phyloP scores from a whole-genome alignment of 2,113 vertebrate species.

The Leiothrix lutea region DNA sequence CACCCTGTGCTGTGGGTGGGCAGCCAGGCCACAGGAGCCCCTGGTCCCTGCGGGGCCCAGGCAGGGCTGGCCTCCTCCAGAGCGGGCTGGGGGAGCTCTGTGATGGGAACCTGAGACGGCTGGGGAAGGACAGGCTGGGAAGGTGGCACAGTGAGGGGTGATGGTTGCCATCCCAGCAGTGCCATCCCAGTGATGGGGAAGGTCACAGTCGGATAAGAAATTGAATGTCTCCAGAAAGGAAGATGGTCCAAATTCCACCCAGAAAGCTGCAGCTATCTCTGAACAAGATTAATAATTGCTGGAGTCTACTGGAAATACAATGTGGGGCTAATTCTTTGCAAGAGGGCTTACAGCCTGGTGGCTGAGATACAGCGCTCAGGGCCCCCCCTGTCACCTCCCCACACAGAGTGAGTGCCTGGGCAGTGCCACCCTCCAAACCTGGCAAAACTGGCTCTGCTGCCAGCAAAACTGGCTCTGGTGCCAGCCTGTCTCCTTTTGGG shows the following conservation, averaged over 20 bases:
- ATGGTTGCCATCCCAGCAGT: neutral
- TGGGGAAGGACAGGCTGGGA: neutral
- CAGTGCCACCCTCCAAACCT: neutral
- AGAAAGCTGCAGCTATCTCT: neutral
- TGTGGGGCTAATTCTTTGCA: neutral
- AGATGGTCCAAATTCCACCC: conserved; percentile 1
- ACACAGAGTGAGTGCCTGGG: accelerated
- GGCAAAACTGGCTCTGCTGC: neutral
- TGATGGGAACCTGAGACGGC: accelerated
- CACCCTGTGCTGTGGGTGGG: neutral
- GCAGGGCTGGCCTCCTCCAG: neutral
- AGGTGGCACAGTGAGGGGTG: accelerated
- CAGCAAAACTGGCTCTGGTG: neutral
- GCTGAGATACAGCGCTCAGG: accelerated
- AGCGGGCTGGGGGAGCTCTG: accelerated
- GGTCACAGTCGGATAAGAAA: neutral
- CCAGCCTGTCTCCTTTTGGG: neutral
- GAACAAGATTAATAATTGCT: conserved; percentile 1
- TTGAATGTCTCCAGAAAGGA: neutral
- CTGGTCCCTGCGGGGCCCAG: accelerated
- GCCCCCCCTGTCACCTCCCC: neutral
- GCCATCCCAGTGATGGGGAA: accelerated
- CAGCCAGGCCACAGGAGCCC: accelerated
- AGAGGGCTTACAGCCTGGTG: accelerated
- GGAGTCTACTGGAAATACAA: neutral